A percentile compares a stretch with the other conserved stretches of the same genome.
Conservation (phyloP, 92 coral and sea anemone genomes). For the Metridium senile region DNA sequence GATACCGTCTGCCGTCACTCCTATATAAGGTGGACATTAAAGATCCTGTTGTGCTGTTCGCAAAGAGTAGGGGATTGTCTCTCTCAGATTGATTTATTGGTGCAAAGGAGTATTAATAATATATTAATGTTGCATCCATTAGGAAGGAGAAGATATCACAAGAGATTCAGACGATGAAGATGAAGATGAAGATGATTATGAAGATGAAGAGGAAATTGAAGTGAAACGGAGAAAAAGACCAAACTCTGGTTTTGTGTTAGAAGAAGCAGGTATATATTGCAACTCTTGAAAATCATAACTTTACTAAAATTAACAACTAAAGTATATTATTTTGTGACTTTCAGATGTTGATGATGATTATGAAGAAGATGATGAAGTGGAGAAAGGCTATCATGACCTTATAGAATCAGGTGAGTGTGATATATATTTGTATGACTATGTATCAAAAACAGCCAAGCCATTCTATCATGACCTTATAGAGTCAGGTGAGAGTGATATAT, state of each 20-base stretch:
- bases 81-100: too few species aligned
- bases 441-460: too few species aligned
- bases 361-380: slow-evolving; percentile 94
- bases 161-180: slow-evolving; percentile 80
- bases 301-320: neutral
- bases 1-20: too few species aligned
- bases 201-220: slow-evolving; percentile 76
- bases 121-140: neutral
- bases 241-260: slow-evolving; percentile 86
- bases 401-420: slow-evolving; percentile 60
- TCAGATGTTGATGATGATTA: slow-evolving; percentile 97
- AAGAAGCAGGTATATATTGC: slow-evolving; percentile 83
- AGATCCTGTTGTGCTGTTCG: too few species aligned
- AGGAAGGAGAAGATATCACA: slow-evolving; percentile 84
- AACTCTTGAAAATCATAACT: too few species aligned
- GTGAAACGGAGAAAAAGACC: slow-evolving; percentile 64
- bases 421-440: neutral
- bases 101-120: too few species aligned
- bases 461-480: too few species aligned
- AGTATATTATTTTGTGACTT: neutral
- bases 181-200: slow-evolving; percentile 82
- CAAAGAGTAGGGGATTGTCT: too few species aligned
- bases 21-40: too few species aligned
- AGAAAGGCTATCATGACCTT: slow-evolving; percentile 84
- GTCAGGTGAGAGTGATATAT: too few species aligned